Evolutionary conservation across 2,113 vertebrate species (phyloP).

Genomic region (Mus pahari): DNA sequence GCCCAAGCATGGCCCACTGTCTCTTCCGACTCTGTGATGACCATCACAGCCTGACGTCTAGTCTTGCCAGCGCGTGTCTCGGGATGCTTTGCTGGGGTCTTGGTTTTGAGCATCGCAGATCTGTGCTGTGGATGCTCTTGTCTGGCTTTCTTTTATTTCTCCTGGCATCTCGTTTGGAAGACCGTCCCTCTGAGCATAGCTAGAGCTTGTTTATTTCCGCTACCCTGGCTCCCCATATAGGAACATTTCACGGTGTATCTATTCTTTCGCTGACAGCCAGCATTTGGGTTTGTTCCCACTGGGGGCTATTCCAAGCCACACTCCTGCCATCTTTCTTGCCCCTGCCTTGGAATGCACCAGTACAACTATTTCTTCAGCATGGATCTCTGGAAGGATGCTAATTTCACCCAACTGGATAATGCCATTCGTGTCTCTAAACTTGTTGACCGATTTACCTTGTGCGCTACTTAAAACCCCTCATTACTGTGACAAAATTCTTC

Average conservation of each 20-base stretch:
- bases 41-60: background rate
- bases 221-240: background rate
- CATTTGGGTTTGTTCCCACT: background rate
- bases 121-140: background rate
- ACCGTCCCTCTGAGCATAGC: too few species aligned
- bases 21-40: background rate
- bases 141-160: background rate
- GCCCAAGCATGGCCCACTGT: background rate
- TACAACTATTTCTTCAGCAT: fast-evolving
- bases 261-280: fast-evolving
- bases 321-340: fast-evolving
- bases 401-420: fast-evolving
- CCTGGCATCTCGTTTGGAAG: background rate
- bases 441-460: background rate
- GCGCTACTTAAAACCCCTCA: background rate
- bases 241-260: fast-evolving
- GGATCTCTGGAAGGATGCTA: too few species aligned
- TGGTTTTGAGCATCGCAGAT: background rate
- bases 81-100: background rate
- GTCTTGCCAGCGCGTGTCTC: background rate
- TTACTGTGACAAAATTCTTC: background rate
- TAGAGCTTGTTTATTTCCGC: too few species aligned
- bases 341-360: fast-evolving
- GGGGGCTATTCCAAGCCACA: fast-evolving
- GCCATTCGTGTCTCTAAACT: background rate